Conservation (phyloP, 2,888 invertebrate genomes). For the Athalia cordata region DNA sequence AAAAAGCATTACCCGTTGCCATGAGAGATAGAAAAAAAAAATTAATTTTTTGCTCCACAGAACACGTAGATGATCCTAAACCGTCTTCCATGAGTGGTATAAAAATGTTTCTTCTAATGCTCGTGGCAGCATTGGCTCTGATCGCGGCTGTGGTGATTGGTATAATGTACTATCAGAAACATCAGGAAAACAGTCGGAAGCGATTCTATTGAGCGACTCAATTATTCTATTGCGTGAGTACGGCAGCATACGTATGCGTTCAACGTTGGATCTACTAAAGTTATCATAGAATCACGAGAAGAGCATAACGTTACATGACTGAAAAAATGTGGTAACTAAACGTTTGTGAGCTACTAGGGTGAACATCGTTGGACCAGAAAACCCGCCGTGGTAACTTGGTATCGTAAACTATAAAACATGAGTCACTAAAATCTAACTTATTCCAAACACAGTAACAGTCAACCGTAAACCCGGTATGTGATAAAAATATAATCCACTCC, state of each 20-base stretch:
- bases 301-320: slow-evolving; percentile 4
- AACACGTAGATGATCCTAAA: slow-evolving; percentile 91
- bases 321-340: not conserved
- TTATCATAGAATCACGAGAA: not conserved
- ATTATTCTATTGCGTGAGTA: not conserved
- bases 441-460: not conserved
- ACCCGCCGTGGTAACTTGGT: not conserved
- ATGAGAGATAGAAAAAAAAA: not conserved
- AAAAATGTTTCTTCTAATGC: slow-evolving; percentile 92
- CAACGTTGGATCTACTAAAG: not conserved
- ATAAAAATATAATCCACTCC: not conserved
- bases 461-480: not conserved
- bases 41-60: slow-evolving; percentile 70
- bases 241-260: not conserved
- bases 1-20: not conserved
- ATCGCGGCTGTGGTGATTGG: slow-evolving; percentile 90
- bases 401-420: not conserved
- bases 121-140: slow-evolving; percentile 88
- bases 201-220: slow-evolving; percentile 81
- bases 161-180: slow-evolving; percentile 95
- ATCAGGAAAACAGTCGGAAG: slow-evolving; percentile 91
- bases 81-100: slow-evolving; percentile 91
- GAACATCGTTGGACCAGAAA: not conserved
- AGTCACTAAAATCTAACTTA: not conserved
- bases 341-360: slow-evolving; percentile 7